Conservation (phyloP, 1,140 invertebrate species). For the Drosophila eugracilis region DNA sequence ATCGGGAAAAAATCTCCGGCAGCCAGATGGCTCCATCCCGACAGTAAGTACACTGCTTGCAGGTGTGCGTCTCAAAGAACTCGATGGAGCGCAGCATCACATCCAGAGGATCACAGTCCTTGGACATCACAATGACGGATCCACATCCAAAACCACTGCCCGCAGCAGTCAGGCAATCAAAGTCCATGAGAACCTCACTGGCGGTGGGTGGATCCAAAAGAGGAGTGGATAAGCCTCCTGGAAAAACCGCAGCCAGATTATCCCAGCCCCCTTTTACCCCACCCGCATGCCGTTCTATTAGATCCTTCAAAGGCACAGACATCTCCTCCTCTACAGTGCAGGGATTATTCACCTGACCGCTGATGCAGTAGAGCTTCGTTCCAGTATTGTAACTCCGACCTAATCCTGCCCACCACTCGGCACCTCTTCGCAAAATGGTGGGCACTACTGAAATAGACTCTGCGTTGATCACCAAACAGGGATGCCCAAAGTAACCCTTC, state of each 20-base stretch:
- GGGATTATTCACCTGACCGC: conserved; percentile 98
- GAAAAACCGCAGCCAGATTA: conserved; percentile 97
- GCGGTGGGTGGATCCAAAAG: conserved; percentile 97
- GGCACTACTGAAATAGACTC: conserved; percentile 99
- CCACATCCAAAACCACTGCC: conserved; percentile 98
- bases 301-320: conserved; percentile 97
- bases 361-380: conserved; percentile 99
- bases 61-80: conserved; percentile 99
- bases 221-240: conserved; percentile 98
- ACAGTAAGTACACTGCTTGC: conserved; percentile 99
- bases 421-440: conserved; percentile 97
- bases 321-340: conserved; percentile 99
- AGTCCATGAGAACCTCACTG: conserved; percentile 97
- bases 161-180: conserved; percentile 95
- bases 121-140: conserved; percentile 99
- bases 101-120: conserved; percentile 97
- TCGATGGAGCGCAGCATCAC: conserved; percentile 96
- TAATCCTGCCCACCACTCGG: conserved; percentile 97
- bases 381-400: conserved; percentile 97
- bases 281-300: conserved; percentile 98
- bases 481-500: conserved; percentile 98
- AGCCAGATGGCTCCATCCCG: conserved; percentile 98
- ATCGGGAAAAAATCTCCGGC: conserved; percentile 91
- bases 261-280: conserved; percentile 99
- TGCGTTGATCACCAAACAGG: conserved; percentile 98